These are phyloP conservation scores for Kryphioiulus occultus DNA, from an alignment of 2,888 invertebrate species.

Conservation along the genomic window DNA sequence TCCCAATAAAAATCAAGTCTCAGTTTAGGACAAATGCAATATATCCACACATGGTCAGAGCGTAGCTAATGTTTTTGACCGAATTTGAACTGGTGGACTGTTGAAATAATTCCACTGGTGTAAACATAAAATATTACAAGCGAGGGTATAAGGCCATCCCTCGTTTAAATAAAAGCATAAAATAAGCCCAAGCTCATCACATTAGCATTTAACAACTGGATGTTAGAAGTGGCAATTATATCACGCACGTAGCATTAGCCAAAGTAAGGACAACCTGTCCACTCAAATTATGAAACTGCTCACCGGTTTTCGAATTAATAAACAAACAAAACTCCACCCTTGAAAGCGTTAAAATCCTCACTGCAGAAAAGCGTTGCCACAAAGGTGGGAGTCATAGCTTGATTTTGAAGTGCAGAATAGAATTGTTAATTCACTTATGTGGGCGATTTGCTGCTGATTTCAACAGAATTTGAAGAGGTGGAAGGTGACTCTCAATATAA, in stretches of 20 bases:
- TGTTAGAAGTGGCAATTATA: neutral
- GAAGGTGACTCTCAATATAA: neutral
- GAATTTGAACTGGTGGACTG: no score
- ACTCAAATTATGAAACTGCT: neutral
- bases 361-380: neutral
- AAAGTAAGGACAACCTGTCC: neutral
- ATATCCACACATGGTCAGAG: no score
- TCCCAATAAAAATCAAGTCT: no score
- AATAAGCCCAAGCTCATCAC: neutral
- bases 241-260: neutral
- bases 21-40: no score
- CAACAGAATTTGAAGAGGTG: slow-evolving; percentile 35
- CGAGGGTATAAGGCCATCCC: no score
- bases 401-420: neutral
- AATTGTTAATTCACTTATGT: neutral
- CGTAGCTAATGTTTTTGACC: no score
- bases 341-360: neutral
- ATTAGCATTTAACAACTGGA: neutral
- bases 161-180: neutral
- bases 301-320: slow-evolving; percentile 17
- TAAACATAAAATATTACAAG: no score
- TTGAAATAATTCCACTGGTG: no score
- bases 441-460: slow-evolving; percentile 35
- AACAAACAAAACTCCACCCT: slow-evolving; percentile 26
- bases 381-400: neutral